phyloP scores from a whole-genome alignment of 2,888 invertebrate genomes.

The Erebia epiphron region DNA sequence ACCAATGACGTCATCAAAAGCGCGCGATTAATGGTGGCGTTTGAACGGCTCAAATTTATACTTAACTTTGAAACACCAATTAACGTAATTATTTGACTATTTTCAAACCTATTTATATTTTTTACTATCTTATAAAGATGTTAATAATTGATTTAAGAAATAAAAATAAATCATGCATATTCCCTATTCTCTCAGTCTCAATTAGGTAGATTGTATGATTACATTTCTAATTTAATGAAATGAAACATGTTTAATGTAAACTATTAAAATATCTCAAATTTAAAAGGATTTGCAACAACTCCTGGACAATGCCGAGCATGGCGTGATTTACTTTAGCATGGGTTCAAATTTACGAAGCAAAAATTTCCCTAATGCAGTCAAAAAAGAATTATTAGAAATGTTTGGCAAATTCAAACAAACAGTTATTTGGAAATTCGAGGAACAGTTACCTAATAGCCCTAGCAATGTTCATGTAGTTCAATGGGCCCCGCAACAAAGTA shows the following conservation, averaged over 20 bases:
- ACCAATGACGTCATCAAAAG: too few species aligned
- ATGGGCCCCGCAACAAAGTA: slow-evolving; percentile 62
- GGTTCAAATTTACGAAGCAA: slow-evolving; percentile 60
- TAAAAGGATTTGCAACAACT: slow-evolving; percentile 55
- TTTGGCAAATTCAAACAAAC: slow-evolving; percentile 61
- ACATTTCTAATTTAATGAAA: too few species aligned
- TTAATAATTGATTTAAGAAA: too few species aligned
- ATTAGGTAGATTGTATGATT: too few species aligned
- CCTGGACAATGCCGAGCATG: slow-evolving; percentile 57
- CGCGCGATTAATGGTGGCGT: too few species aligned
- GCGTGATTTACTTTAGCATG: slow-evolving; percentile 67
- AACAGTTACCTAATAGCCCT: slow-evolving; percentile 49
- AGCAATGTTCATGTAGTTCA: slow-evolving; percentile 58
- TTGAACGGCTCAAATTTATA: too few species aligned
- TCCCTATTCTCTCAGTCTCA: too few species aligned
- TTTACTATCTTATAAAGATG: too few species aligned
- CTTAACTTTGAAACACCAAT: too few species aligned
- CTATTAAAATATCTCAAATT: neutral
- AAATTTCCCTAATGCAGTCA: slow-evolving; percentile 49
- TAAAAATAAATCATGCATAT: too few species aligned
- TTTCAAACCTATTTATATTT: too few species aligned
- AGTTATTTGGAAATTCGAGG: slow-evolving; percentile 68
- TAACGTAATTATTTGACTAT: too few species aligned
- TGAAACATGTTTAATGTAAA: neutral
- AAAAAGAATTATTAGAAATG: slow-evolving; percentile 50